Evolutionary conservation across 2,888 invertebrate species (phyloP).

Genomic region (Sarcophaga rosellei): DNA sequence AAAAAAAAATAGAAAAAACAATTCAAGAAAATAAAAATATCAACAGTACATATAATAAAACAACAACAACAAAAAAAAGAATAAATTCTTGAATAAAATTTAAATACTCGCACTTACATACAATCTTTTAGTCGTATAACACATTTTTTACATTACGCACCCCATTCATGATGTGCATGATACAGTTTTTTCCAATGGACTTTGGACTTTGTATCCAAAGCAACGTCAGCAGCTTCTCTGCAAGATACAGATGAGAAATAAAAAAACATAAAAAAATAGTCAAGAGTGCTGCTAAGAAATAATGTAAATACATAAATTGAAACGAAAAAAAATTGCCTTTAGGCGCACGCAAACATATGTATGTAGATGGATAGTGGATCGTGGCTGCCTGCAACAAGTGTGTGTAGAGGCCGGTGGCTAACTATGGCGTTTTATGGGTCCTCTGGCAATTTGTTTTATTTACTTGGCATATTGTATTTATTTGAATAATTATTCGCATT

Average conservation of each 20-base stretch:
- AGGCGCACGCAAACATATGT: not conserved
- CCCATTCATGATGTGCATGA: constrained; percentile 59
- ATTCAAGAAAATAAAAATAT: too few species aligned
- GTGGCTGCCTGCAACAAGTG: not conserved
- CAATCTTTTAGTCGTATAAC: not conserved
- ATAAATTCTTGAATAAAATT: not conserved
- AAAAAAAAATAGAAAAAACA: too few species aligned
- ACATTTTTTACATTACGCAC: constrained; percentile 55
- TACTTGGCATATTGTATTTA: too few species aligned
- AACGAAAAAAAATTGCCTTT: not conserved
- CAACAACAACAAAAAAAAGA: not conserved
- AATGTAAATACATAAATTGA: not conserved
- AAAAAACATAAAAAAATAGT: not conserved
- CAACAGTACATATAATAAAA: not conserved
- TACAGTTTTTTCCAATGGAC: constrained; percentile 52
- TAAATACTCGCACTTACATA: not conserved
- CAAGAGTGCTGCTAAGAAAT: not conserved
- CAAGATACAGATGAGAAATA: constrained; percentile 31
- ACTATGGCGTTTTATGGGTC: too few species aligned
- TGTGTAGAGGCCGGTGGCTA: not conserved
- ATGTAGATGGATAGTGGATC: not conserved
- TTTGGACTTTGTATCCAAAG: constrained; percentile 65
- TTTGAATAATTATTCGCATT: too few species aligned
- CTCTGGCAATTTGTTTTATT: too few species aligned
- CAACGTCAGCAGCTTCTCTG: constrained; percentile 60